Percentiles rank a stretch among this genome's conserved stretches.
These are phyloP conservation scores for Helarctos malayanus DNA, from an alignment of 2,797 vertebrate species.

Conservation along the genomic window DNA sequence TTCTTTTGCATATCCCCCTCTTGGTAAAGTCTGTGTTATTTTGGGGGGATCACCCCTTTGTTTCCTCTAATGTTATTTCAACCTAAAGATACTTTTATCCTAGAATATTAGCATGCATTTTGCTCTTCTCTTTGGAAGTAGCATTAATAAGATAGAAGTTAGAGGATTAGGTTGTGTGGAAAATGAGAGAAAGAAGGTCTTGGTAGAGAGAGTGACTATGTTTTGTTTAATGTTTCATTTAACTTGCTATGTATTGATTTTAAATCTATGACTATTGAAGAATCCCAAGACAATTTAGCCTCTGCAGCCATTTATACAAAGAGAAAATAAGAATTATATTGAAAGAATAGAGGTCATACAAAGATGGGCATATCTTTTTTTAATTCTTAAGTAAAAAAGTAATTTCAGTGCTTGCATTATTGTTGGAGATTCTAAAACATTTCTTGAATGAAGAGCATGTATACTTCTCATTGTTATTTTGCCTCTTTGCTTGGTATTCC, in stretches of 20 bases:
- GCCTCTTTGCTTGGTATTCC: conserved; percentile 51
- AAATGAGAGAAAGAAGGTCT: conserved; percentile 13
- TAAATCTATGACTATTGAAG: conserved; percentile 54
- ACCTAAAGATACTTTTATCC: conserved; percentile 1
- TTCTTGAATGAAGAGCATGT: conserved; percentile 51
- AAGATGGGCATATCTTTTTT: background rate
- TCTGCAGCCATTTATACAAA: conserved; percentile 55
- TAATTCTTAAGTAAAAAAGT: conserved; percentile 38
- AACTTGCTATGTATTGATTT: conserved; percentile 61
- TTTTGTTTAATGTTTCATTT: conserved; percentile 53
- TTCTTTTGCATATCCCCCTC: conserved; percentile 45
- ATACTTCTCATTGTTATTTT: background rate
- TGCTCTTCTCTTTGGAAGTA: conserved; percentile 52
- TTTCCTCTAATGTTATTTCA: conserved; percentile 54
- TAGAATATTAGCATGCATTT: conserved; percentile 15
- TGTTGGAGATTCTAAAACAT: conserved; percentile 33
- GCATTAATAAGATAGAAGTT: conserved; percentile 55
- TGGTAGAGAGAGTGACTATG: background rate
- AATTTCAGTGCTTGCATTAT: conserved; percentile 54
- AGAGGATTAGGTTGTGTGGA: conserved; percentile 3
- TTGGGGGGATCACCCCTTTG: background rate
- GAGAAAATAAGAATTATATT: conserved; percentile 63
- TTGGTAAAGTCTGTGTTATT: background rate
- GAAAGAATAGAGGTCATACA: conserved; percentile 54
- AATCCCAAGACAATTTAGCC: conserved; percentile 58